These are phyloP conservation scores for Galerucella nymphaeae DNA, from an alignment of 2,888 invertebrate species.

Conservation along the genomic window DNA sequence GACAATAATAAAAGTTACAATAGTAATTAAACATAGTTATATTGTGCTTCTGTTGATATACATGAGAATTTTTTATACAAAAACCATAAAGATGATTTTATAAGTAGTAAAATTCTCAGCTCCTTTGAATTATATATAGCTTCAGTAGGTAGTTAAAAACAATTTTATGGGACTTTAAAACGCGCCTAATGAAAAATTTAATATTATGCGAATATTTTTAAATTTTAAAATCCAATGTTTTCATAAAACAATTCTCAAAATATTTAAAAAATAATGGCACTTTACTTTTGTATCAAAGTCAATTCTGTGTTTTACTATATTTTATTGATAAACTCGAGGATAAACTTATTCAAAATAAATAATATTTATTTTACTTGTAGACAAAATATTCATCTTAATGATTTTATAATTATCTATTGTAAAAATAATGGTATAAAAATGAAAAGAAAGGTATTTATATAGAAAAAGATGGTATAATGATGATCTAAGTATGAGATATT, in stretches of 20 bases:
- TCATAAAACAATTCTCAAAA: no score
- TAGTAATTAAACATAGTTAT: background rate
- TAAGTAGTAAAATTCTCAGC: background rate
- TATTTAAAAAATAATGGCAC: no score
- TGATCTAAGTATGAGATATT: slow-evolving; percentile 7
- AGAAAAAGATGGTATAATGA: slow-evolving; percentile 2
- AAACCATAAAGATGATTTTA: slow-evolving; percentile 3
- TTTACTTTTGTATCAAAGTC: no score
- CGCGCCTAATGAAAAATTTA: no score
- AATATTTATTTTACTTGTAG: no score
- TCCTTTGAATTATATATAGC: background rate
- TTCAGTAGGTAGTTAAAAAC: background rate
- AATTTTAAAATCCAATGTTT: no score
- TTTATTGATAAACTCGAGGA: no score
- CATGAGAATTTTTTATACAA: background rate
- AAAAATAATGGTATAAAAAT: background rate
- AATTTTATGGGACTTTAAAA: background rate
- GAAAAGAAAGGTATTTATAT: background rate
- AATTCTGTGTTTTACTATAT: no score
- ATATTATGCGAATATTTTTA: no score
- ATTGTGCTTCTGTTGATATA: background rate
- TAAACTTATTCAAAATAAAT: no score
- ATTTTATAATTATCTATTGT: background rate
- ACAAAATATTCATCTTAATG: background rate
- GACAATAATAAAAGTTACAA: background rate